Evolutionary conservation across 2,113 vertebrate genomes (phyloP).

Genomic region (Vulpes vulpes): DNA sequence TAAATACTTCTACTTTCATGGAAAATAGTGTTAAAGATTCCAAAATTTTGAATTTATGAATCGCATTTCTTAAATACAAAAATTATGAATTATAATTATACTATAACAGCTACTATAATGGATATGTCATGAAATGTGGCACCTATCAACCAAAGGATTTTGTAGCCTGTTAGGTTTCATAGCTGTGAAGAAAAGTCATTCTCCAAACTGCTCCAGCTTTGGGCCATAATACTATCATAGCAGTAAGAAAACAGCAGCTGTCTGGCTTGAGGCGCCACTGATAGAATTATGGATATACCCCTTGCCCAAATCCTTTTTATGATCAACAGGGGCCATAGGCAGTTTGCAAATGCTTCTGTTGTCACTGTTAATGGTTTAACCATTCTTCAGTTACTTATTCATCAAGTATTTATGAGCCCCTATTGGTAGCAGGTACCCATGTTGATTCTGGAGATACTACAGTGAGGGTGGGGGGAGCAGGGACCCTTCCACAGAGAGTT

Average conservation of each 20-base stretch:
- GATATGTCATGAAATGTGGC: neutral
- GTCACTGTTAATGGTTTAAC: neutral
- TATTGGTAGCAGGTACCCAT: neutral
- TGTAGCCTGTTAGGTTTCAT: neutral
- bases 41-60: neutral
- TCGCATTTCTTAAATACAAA: conserved; percentile 29
- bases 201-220: neutral
- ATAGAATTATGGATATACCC: neutral
- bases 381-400: neutral
- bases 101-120: neutral
- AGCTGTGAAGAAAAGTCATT: neutral
- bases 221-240: neutral
- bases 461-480: neutral
- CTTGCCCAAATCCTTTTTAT: neutral
- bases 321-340: neutral
- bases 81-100: neutral
- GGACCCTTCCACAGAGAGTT: neutral
- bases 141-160: neutral
- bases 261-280: neutral
- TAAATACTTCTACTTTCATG: neutral
- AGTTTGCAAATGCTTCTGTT: neutral
- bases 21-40: neutral
- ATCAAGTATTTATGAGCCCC: neutral
- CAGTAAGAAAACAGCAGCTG: neutral
- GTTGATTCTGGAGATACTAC: neutral